phyloP scores from a whole-genome alignment of 2,113 vertebrate genomes.

The Pontoporia blainvillei region DNA sequence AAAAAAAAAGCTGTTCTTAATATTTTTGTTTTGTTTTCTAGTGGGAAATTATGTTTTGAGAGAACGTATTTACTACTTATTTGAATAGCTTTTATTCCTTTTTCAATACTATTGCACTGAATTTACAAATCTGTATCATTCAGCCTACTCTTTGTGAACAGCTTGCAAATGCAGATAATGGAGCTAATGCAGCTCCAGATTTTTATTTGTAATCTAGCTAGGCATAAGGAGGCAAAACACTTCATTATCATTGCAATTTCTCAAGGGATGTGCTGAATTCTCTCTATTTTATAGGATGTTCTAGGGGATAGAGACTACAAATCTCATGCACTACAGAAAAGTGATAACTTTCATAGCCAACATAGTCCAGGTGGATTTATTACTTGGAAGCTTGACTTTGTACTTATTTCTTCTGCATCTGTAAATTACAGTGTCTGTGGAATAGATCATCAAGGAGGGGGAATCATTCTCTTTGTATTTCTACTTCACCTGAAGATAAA shows the following conservation, averaged over 20 bases:
- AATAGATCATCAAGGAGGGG: not conserved
- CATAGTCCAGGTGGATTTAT: conserved; percentile 16
- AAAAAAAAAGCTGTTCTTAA: conserved; percentile 15
- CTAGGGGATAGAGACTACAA: not conserved
- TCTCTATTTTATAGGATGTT: conserved; percentile 26
- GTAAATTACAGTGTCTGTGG: conserved; percentile 24
- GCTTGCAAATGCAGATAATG: conserved; percentile 73
- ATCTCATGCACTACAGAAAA: not conserved
- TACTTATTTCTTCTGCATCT: not conserved
- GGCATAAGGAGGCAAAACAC: conserved; percentile 36
- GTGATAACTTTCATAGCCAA: not conserved
- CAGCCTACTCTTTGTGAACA: conserved; percentile 55
- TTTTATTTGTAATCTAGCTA: conserved; percentile 63
- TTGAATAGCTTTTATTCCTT: not conserved
- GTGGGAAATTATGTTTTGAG: conserved; percentile 53
- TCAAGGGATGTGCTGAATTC: conserved; percentile 10
- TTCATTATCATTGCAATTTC: conserved; percentile 58
- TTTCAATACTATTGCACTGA: conserved; percentile 30
- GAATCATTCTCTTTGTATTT: conserved; percentile 27
- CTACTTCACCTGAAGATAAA: conserved; percentile 34
- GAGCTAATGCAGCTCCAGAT: conserved; percentile 28
- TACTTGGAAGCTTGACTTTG: not conserved
- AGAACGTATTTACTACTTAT: conserved; percentile 37
- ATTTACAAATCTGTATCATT: conserved; percentile 42
- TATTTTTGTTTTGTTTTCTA: conserved; percentile 33